These are phyloP conservation scores for Ptychoptera albimana DNA, from an alignment of 2,888 invertebrate genomes.

Conservation along the genomic window DNA sequence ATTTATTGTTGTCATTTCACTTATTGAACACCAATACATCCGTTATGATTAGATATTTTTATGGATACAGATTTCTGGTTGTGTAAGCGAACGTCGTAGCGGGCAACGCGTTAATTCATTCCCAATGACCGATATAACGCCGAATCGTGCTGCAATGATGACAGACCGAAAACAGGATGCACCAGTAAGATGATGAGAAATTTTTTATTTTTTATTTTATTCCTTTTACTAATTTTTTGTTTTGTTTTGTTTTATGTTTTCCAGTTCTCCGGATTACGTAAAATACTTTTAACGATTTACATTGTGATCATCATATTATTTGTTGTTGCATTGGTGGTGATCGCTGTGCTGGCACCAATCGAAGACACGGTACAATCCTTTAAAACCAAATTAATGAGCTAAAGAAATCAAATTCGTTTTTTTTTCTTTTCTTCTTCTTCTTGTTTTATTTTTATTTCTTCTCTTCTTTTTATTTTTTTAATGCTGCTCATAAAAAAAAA, in stretches of 20 bases:
- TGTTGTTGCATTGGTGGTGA: conserved; percentile 53
- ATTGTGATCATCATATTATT: conserved; percentile 52
- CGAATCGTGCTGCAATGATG: conserved; percentile 42
- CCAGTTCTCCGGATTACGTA: conserved; percentile 64
- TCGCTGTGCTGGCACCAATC: conserved; percentile 61
- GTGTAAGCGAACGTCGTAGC: conserved; percentile 56
- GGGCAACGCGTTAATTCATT: conserved; percentile 61
- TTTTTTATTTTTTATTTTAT: background rate
- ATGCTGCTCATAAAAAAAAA: too few species aligned
- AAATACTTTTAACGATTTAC: conserved; percentile 62
- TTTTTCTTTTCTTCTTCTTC: too few species aligned
- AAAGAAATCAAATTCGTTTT: too few species aligned
- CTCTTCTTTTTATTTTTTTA: too few species aligned
- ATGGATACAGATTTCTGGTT: conserved; percentile 52
- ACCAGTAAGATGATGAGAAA: conserved; percentile 47
- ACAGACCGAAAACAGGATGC: conserved; percentile 60
- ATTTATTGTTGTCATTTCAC: background rate
- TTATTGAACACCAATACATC: background rate
- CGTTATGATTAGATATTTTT: conserved; percentile 22
- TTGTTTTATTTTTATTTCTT: too few species aligned
- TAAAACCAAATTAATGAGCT: too few species aligned
- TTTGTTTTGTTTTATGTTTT: conserved; percentile 15
- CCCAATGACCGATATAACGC: conserved; percentile 69
- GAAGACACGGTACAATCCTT: conserved; percentile 35
- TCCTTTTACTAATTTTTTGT: background rate